Conservation (phyloP, 1,140 invertebrate genomes). For the Palaemon carinicauda region DNA sequence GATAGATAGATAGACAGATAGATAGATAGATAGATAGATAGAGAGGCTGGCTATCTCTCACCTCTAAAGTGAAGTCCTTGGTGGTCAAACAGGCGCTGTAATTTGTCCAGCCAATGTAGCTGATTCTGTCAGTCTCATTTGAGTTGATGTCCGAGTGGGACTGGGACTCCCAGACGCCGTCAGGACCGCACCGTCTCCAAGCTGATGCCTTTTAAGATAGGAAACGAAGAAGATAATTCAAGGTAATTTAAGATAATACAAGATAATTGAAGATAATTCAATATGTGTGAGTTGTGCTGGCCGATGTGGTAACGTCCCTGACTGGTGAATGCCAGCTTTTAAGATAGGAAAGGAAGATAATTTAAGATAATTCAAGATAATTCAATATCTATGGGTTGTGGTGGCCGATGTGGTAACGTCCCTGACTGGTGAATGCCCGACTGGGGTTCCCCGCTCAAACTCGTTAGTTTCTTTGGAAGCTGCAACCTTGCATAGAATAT, state of each 20-base stretch:
- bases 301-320: background rate
- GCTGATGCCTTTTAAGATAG: slow-evolving; percentile 1
- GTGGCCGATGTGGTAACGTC: too few species aligned
- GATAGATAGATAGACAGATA: too few species aligned
- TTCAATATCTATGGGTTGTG: too few species aligned
- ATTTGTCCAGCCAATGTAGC: slow-evolving; percentile 34
- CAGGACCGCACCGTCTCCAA: slow-evolving; percentile 21
- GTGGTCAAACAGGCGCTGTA: slow-evolving; percentile 6
- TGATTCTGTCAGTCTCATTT: slow-evolving; percentile 13
- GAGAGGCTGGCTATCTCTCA: background rate
- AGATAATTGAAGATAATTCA: background rate
- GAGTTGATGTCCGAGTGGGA: background rate
- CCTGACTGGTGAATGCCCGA: too few species aligned
- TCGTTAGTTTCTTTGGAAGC: too few species aligned
- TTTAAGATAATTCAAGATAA: too few species aligned
- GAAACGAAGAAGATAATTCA: background rate
- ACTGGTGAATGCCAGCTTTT: too few species aligned
- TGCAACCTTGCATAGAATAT: too few species aligned
- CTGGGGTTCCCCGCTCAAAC: too few species aligned
- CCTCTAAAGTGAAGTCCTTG: background rate
- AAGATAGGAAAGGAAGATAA: background rate
- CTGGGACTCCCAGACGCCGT: slow-evolving; percentile 22
- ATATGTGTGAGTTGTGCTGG: background rate
- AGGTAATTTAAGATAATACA: too few species aligned
- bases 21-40: too few species aligned